Evolutionary conservation across 2,797 vertebrate genomes (phyloP).

Genomic region (Peromyscus melanophrys): DNA sequence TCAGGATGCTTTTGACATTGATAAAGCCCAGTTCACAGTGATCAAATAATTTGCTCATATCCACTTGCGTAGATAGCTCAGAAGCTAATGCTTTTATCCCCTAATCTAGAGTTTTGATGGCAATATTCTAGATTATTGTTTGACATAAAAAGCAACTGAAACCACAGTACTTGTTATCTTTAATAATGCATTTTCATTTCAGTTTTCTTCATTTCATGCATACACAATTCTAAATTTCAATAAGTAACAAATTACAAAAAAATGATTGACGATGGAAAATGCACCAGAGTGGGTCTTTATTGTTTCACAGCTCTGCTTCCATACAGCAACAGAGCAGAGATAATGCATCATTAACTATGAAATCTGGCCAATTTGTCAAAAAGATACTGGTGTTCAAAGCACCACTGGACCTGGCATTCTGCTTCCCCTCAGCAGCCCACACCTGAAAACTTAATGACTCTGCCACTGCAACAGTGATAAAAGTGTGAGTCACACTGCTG

Average conservation of each 20-base stretch:
- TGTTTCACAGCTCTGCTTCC: conserved; percentile 70
- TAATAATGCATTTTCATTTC: conserved; percentile 21
- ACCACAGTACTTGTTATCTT: not conserved
- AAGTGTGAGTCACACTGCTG: conserved; percentile 43
- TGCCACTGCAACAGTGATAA: conserved; percentile 46
- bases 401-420: conserved; percentile 54
- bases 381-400: conserved; percentile 73
- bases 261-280: conserved; percentile 56
- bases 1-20: conserved; percentile 7
- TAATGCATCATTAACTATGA: conserved; percentile 80
- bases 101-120: conserved; percentile 16
- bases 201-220: not conserved
- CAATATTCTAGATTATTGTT: not conserved
- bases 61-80: not conserved
- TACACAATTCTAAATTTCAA: conserved; percentile 52
- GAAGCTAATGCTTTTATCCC: conserved; percentile 28
- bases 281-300: conserved; percentile 48
- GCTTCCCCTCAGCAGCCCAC: not conserved
- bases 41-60: conserved; percentile 23
- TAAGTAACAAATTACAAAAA: conserved; percentile 60
- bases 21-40: conserved; percentile 1
- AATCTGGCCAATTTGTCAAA: conserved; percentile 79
- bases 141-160: conserved; percentile 51
- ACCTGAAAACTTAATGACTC: conserved; percentile 61
- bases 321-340: conserved; percentile 69